Percentiles rank a stretch among this genome's conserved stretches.
Evolutionary conservation across 35 echinoderm and acorn worm species (phyloP).

Genomic region (Diadema setosum): DNA sequence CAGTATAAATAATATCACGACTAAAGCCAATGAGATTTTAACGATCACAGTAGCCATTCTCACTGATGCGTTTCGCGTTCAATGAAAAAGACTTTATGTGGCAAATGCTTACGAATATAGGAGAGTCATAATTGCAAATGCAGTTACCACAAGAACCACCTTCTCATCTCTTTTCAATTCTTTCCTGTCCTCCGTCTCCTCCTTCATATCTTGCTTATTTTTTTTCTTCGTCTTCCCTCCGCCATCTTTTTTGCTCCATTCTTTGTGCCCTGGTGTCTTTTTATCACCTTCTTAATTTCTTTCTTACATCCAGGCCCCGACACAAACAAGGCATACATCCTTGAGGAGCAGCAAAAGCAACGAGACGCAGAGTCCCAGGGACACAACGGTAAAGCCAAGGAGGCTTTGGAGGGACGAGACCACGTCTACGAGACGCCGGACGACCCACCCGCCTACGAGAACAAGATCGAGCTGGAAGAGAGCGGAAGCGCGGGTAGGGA

Average conservation of each 20-base stretch:
- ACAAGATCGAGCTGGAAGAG: background rate
- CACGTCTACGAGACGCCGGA: background rate
- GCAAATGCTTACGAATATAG: background rate
- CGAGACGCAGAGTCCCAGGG: background rate
- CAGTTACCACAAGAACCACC: background rate
- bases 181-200: background rate
- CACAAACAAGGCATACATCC: conserved; percentile 69
- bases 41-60: background rate
- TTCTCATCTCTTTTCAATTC: background rate
- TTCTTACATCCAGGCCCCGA: conserved; percentile 56
- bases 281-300: background rate
- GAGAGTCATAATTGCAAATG: background rate
- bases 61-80: background rate
- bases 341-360: conserved; percentile 54
- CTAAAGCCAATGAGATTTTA: background rate
- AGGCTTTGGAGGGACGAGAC: background rate
- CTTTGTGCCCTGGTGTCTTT: background rate
- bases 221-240: background rate
- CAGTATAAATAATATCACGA: no score
- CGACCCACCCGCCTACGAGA: no score
- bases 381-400: background rate
- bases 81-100: background rate
- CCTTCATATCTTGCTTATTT: background rate
- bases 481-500: background rate
- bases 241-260: background rate